These are phyloP conservation scores for Galeopterus variegatus DNA, from an alignment of 2,113 vertebrate genomes.

Conservation along the genomic window DNA sequence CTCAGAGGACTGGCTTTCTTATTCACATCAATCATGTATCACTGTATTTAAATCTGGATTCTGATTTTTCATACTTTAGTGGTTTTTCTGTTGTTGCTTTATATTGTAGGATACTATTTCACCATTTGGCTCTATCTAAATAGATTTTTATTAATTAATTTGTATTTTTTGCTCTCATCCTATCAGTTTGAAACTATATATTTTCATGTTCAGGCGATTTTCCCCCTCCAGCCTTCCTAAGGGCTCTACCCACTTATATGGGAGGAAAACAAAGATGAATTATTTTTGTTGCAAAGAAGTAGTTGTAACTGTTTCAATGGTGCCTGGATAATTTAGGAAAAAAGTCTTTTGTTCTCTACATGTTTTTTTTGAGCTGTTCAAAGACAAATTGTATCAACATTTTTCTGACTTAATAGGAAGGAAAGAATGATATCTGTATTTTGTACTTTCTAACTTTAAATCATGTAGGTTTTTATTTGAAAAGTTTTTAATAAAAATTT, in stretches of 20 bases:
- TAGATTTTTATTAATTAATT: constrained; percentile 29
- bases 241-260: not conserved
- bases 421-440: not conserved
- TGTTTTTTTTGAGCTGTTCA: constrained; percentile 24
- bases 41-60: not conserved
- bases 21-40: not conserved
- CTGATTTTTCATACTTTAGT: not conserved
- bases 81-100: constrained; percentile 18
- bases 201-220: constrained; percentile 24
- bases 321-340: constrained; percentile 37
- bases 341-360: not conserved
- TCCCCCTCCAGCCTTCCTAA: not conserved
- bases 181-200: not conserved
- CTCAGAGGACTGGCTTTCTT: not conserved
- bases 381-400: constrained; percentile 38
- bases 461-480: not conserved
- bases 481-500: constrained; percentile 17
- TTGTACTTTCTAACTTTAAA: constrained; percentile 36
- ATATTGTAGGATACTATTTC: not conserved
- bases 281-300: constrained; percentile 36
- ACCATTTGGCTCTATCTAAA: not conserved
- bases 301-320: not conserved
- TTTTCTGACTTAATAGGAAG: not conserved
- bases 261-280: not conserved
- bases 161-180: constrained; percentile 11